Base-by-base conservation (phyloP, 2,888 invertebrate genomes). In the Camptogramma bilineatum region DNA sequence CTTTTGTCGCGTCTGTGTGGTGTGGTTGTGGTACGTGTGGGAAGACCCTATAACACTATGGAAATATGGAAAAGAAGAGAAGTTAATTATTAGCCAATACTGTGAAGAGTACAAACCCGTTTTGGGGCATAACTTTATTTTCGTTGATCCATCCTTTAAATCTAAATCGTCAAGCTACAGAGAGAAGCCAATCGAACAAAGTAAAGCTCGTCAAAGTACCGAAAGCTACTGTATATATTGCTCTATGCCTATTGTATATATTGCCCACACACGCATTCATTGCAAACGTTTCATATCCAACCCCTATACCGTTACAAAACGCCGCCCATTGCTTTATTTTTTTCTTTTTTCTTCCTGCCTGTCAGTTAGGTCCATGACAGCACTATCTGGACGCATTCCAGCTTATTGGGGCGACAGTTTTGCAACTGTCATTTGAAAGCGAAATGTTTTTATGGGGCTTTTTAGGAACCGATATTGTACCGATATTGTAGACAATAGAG, bases 351-450 rank as follows among this genome's bases (percentile, higher is more conserved):
- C 73, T 74, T 72, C 66, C 66, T 57, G 62, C 69, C 68, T 76
- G 75, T 79, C 78, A 66, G 67, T 76, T 72, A 64, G 52, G 64
- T 66, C 53, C 58, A 60, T 79, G 82, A 80, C 82, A 78, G 73
- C 71, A 70, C 76, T 84, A 84, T 82, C 83, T 74, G 72, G 72
- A 61, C 52, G 61, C 57, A 69, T 76, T 72, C 69, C 75, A 70
- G 70, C 75, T 71, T 79, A 75, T 77, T 78, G 74, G 75, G 65
- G 64, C 68, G 66, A 71, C 67, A 68, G 62, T 66, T 66, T 62
- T 66, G 62, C 62, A 47, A 62, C 39, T 66, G 66, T 66, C 66
- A 55, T 54, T 66, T 55, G 39, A 53, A 65, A 56, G 53, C 47
- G 47, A 54, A 66, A 57, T 53, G 28, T 62, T 59, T 67, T 60